These are phyloP conservation scores for Uria aalge DNA, from an alignment of 2,113 vertebrate genomes.

Conservation along the genomic window DNA sequence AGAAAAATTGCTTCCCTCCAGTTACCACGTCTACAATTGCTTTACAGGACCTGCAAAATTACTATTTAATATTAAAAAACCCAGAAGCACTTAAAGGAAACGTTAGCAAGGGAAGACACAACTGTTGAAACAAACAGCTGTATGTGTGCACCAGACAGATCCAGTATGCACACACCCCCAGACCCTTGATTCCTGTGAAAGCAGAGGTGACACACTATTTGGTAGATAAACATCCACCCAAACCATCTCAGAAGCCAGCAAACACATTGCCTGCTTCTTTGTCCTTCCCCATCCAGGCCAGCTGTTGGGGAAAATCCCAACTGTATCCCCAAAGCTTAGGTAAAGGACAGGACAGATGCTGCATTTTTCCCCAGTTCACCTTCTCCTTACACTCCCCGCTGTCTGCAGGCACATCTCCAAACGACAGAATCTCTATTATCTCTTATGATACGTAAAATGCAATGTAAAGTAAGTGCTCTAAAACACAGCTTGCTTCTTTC, in stretches of 20 bases:
- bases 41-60: slow-evolving; percentile 42
- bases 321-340: neutral
- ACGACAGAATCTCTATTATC: neutral
- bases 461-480: neutral
- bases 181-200: neutral
- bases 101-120: neutral
- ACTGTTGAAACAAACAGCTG: neutral
- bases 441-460: neutral
- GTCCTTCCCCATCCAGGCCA: neutral
- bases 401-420: neutral
- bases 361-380: neutral
- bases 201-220: neutral
- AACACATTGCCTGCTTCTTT: neutral
- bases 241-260: neutral
- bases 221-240: neutral
- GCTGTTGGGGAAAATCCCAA: neutral
- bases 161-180: neutral
- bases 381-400: neutral
- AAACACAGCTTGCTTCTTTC: neutral
- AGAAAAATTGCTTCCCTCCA: slow-evolving; percentile 22
- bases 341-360: neutral
- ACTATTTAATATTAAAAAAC: slow-evolving; percentile 35
- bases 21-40: slow-evolving; percentile 22
- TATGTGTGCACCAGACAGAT: neutral
- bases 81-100: neutral